Evolutionary conservation across 2,888 invertebrate species (phyloP).

Genomic region (Drosophila lutescens): DNA sequence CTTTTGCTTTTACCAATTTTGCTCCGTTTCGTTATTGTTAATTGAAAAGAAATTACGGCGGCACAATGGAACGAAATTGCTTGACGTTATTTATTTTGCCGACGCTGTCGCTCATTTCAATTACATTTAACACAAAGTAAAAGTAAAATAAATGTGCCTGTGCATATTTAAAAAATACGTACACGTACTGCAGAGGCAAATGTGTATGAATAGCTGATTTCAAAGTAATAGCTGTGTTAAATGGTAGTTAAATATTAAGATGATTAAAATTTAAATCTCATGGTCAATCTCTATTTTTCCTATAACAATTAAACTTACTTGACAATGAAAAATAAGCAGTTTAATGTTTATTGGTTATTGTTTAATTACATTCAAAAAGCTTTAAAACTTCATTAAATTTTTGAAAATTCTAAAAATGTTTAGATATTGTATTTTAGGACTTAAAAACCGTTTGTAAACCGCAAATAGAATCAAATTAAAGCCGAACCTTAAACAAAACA

Average conservation of each 20-base stretch:
- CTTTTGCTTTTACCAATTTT: constrained; percentile 71
- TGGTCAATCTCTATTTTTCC: not conserved
- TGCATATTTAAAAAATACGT: constrained; percentile 16
- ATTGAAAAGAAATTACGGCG: constrained; percentile 75
- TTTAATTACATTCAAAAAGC: not conserved
- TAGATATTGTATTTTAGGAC: not conserved
- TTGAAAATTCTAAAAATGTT: no score
- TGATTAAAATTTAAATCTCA: not conserved
- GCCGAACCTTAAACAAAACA: constrained; percentile 31
- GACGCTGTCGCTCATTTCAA: constrained; percentile 50
- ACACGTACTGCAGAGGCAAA: constrained; percentile 1
- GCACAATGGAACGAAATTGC: constrained; percentile 50
- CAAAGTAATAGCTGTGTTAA: not conserved
- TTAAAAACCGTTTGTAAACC: not conserved
- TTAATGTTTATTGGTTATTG: not conserved
- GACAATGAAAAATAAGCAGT: no score
- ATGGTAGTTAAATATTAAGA: not conserved
- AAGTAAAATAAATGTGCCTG: constrained; percentile 59
- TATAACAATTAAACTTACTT: not conserved
- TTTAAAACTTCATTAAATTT: no score
- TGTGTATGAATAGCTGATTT: not conserved
- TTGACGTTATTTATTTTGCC: constrained; percentile 44
- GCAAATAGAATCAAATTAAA: constrained; percentile 46
- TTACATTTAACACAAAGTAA: constrained; percentile 61
- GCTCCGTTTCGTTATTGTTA: constrained; percentile 65